A percentile compares a stretch with the other conserved stretches of the same genome.
Evolutionary conservation across 1,140 invertebrate species (phyloP).

Genomic region (Rhagoletis zephyria): DNA sequence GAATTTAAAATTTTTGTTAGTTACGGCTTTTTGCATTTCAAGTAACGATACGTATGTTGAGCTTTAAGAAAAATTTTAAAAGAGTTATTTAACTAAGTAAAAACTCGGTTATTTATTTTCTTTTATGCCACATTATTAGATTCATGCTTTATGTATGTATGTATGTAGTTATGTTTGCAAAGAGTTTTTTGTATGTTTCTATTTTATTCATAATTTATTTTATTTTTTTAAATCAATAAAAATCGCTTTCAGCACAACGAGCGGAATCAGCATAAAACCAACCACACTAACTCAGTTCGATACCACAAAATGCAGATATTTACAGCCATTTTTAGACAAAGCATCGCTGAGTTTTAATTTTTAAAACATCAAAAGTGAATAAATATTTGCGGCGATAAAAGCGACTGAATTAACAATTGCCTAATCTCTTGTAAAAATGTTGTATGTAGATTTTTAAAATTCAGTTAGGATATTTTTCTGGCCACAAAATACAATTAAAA

Average conservation of each 20-base stretch:
- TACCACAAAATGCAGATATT: neutral
- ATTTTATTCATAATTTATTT: neutral
- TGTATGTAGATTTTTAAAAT: neutral
- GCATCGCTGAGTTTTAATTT: neutral
- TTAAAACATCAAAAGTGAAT: neutral
- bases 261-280: neutral
- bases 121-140: too few species aligned
- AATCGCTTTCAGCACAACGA: neutral
- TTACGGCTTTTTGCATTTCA: too few species aligned
- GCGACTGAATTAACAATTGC: neutral
- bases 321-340: neutral
- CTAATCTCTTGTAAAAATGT: neutral
- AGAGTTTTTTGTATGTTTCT: too few species aligned
- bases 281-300: too few species aligned
- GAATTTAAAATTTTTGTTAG: too few species aligned
- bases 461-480: neutral
- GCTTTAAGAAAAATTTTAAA: too few species aligned
- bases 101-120: too few species aligned
- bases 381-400: neutral
- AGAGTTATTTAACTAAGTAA: too few species aligned
- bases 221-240: neutral
- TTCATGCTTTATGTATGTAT: too few species aligned
- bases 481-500: neutral
- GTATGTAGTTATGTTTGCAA: too few species aligned
- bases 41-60: too few species aligned